A percentile compares a stretch with the other conserved stretches of the same genome.
Evolutionary conservation across 2,797 vertebrate genomes (phyloP).

Genomic region (Podarcis lilfordi): DNA sequence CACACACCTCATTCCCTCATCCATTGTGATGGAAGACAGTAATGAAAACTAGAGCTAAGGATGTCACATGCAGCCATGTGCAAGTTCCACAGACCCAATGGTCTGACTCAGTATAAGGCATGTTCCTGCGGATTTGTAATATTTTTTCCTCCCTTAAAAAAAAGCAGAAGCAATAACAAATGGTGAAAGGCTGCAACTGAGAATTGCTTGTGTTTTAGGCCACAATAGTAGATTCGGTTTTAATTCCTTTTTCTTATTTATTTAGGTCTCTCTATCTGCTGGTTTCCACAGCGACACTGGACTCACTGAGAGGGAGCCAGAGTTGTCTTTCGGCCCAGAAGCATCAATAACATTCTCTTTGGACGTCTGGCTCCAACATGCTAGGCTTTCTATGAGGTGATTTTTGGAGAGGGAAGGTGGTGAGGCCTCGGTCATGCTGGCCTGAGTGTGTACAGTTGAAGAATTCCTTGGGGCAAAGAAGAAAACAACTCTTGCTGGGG

Average conservation of each 20-base stretch:
- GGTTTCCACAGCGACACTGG: neutral
- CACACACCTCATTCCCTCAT: neutral
- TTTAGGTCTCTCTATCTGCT: neutral
- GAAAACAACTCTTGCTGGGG: fast-evolving
- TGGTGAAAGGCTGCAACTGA: neutral
- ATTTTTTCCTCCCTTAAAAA: neutral
- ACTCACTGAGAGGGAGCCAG: neutral
- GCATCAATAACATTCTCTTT: neutral
- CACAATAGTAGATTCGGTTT: neutral
- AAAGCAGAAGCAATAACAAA: neutral
- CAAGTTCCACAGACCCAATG: neutral
- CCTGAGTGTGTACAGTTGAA: neutral
- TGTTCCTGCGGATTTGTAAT: neutral
- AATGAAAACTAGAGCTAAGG: neutral
- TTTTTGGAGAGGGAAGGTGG: neutral
- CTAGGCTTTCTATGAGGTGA: neutral
- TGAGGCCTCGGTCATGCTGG: neutral
- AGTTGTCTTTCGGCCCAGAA: neutral
- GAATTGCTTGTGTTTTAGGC: neutral
- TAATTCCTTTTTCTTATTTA: neutral
- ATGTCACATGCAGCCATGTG: neutral
- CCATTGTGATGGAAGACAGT: neutral
- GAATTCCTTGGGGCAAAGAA: neutral
- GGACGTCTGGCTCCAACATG: no score
- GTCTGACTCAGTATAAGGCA: no score